Base-by-base conservation (phyloP, 53 echinoderm and acorn worm species). In the Glandiceps talaboti region DNA sequence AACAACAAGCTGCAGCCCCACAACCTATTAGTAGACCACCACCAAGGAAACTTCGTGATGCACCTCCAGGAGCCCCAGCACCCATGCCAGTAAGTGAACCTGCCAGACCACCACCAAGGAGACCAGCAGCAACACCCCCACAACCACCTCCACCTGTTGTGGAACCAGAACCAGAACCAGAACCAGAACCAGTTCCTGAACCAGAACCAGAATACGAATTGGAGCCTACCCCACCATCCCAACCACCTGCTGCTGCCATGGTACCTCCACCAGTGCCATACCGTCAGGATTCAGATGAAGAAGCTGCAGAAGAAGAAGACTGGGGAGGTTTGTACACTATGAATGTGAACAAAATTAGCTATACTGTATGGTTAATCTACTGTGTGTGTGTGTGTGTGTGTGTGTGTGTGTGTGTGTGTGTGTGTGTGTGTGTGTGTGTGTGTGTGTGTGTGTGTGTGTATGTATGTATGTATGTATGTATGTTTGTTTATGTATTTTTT, bases 121-220 rank as follows among this genome's bases (percentile, higher is more conserved):
- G 72, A 83, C 79, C 27, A 30, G 74, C 29, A 27, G 85, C 81
- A 64, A 76, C 32, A 33, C 82, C 82, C 74, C 82, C 84, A 14
- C 32, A 77, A 73, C 83, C 82, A 28, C 73, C 77, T 45, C 33
- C 79, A 79, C 31, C 31, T 1, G 74, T 74, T 30, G 88, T 76
- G 77, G 76, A 83, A 75, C 75, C 83, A 1, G 80, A 80, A 32
- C 83, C 85, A 30, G 88, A 80, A 26, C 90, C 87, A 1, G 87
- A 90, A 64, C 64, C 64, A 10, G 73, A 80, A 27, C 79, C 27
- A 12, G 6, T 12, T 45, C 6, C 6, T 45, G 64, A 45, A 45
- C 6, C 64, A 12, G 64, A 83, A 28, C 87, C 83, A 64, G 83
- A 79, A 75, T n/a, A n/a, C n/a, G n/a, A n/a, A n/a, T n/a, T n/a